These are phyloP conservation scores for Schizothorax lantsangensis DNA, from an alignment of 2,797 vertebrate species.

Conservation along the genomic window DNA sequence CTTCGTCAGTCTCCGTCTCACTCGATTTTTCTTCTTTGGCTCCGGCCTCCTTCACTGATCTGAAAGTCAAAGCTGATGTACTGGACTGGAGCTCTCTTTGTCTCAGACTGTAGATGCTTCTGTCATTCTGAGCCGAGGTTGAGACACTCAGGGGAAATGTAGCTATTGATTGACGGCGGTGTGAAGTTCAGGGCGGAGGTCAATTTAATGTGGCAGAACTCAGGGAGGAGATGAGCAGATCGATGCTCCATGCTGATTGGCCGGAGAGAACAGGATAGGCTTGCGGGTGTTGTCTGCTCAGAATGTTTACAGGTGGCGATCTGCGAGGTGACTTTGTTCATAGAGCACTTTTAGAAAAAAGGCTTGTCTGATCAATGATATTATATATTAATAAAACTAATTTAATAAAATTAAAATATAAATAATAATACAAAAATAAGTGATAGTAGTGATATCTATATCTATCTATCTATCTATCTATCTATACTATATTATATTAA, in stretches of 20 bases:
- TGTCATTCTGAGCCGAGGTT: background rate
- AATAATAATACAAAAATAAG: too few relatives aligned
- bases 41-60: slow-evolving; percentile 2
- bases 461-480: too few relatives aligned
- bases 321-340: background rate
- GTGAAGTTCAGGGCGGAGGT: slow-evolving; percentile 34
- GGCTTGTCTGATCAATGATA: background rate
- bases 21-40: slow-evolving; percentile 34
- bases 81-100: slow-evolving; percentile 43
- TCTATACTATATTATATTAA: background rate
- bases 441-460: background rate
- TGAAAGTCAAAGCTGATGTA: slow-evolving; percentile 35
- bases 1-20: slow-evolving; percentile 12
- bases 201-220: slow-evolving; percentile 41
- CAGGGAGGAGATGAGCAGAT: slow-evolving; percentile 13
- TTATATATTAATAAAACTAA: too few relatives aligned
- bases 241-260: slow-evolving; percentile 41
- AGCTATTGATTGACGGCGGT: slow-evolving; percentile 49
- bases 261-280: background rate
- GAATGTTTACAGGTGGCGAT: background rate
- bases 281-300: slow-evolving; percentile 14
- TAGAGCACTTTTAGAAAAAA: background rate
- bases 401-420: too few relatives aligned
- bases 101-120: slow-evolving; percentile 18
- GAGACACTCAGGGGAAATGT: slow-evolving; percentile 18